A percentile compares a stretch with the other conserved stretches of the same genome.
phyloP scores from a whole-genome alignment of 2,888 invertebrate genomes.

The Agrenia bidenticulata region DNA sequence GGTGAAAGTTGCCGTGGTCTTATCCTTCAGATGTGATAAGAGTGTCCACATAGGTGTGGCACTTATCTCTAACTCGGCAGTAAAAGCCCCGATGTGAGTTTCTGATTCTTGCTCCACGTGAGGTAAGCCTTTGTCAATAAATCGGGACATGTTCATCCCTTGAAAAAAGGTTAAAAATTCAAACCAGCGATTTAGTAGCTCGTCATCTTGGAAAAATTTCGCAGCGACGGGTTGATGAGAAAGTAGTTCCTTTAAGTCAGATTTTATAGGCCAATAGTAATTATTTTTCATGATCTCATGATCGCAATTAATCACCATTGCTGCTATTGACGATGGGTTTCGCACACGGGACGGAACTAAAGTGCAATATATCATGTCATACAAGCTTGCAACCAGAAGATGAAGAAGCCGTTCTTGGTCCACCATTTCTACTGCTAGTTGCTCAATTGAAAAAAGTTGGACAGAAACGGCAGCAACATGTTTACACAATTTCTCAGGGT shows the following conservation, averaged over 20 bases:
- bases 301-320: conserved; percentile 83
- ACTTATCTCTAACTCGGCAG: conserved; percentile 93
- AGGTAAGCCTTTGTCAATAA: conserved; percentile 59
- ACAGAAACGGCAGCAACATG: conserved; percentile 96
- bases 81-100: conserved; percentile 95
- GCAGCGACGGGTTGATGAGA: conserved; percentile 88
- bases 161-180: conserved; percentile 90
- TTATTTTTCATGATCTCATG: conserved; percentile 93
- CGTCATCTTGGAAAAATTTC: conserved; percentile 82
- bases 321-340: conserved; percentile 53
- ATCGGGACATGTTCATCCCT: conserved; percentile 95
- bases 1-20: conserved; percentile 69
- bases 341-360: conserved; percentile 54
- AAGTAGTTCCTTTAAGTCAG: conserved; percentile 92
- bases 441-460: conserved; percentile 90
- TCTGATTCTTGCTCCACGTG: conserved; percentile 98
- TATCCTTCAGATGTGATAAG: conserved; percentile 78
- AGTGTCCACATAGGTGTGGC: conserved; percentile 99
- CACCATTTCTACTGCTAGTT: conserved; percentile 84
- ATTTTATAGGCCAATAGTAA: conserved; percentile 91
- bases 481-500: conserved; percentile 90
- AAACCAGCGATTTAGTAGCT: conserved; percentile 93
- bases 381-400: conserved; percentile 58
- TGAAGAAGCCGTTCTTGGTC: conserved; percentile 84
- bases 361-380: conserved; percentile 15